These are phyloP conservation scores for Lophochroa leadbeateri DNA, from an alignment of 2,113 vertebrate species.

Conservation along the genomic window DNA sequence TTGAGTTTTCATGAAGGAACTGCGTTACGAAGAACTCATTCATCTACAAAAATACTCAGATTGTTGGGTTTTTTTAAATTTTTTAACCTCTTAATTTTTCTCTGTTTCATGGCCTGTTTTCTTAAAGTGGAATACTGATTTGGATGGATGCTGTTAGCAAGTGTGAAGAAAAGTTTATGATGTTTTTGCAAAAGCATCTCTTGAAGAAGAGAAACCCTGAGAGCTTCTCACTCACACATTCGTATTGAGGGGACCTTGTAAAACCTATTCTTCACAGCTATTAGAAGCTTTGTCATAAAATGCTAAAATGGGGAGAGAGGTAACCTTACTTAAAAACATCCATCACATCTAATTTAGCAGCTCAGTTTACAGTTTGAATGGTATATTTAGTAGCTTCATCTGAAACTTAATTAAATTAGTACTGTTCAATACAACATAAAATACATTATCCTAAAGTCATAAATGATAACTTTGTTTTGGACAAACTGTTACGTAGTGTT, in stretches of 20 bases:
- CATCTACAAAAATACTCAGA: neutral
- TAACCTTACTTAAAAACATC: neutral
- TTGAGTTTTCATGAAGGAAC: neutral
- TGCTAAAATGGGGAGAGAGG: neutral
- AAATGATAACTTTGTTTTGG: neutral
- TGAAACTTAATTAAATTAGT: neutral
- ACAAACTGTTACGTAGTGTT: neutral
- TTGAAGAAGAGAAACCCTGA: neutral
- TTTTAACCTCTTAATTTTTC: neutral
- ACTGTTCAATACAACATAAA: neutral
- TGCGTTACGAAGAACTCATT: neutral
- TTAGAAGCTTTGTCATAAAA: neutral
- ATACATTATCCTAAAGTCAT: neutral
- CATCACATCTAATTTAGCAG: neutral
- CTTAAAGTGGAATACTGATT: neutral
- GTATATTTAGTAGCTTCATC: neutral
- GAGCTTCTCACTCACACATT: neutral
- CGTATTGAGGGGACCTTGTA: neutral
- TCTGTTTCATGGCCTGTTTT: neutral
- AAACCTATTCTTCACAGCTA: neutral
- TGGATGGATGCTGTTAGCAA: neutral
- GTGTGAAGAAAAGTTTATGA: constrained; percentile 10
- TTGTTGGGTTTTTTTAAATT: neutral
- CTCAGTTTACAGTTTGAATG: neutral
- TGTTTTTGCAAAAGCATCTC: neutral